Base-by-base conservation (phyloP, 2,113 vertebrate species). In the Chauna torquata region DNA sequence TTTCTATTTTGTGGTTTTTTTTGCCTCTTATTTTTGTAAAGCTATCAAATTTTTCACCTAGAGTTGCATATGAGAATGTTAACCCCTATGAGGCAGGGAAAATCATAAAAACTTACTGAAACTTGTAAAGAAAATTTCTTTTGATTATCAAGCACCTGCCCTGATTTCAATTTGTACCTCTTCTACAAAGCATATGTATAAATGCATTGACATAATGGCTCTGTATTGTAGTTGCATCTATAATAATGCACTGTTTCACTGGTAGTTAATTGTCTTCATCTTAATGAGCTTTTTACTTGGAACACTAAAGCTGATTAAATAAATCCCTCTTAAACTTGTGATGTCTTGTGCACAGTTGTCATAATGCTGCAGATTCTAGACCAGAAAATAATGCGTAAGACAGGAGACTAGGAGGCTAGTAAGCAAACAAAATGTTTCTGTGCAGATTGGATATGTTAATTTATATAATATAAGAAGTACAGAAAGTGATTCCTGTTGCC, bases 401-500 rank as follows among this genome's bases (percentile, higher is more conserved):
- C 90, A 93, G n/a, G n/a, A 59, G 30, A 57, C 54, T 83, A 78
- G 70, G 92, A 86, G 65, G 52, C 78, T 88, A 69, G 75, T 91
- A 70, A 69, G 70, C 55, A 55, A 40, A 72, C 69, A 62, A 93
- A 86, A 89, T 78, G 64, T 66, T 90, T 81, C 64, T 55, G 25
- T 88, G 94, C 92, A 93, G 87, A 88, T 79, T 89, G 16, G 82
- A 68, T 38, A 74, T 94, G 88, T 47, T 96, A 95, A 96, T 97
- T 98, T 96, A 70, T 91, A 75, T 93, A 83, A 71, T 88, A 45
- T 75, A 91, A 49, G 88, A 93, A 75, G 82, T 87, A 77, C 68
- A 95, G 88, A 64, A 97, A 96, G 91, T 97, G 25, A 95, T 96
- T 94, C 96, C 83, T 95, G 85, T 84, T 95, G 86, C 86, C 86